phyloP scores from a whole-genome alignment of 2,797 vertebrate genomes.

The Labeo calbasu region DNA sequence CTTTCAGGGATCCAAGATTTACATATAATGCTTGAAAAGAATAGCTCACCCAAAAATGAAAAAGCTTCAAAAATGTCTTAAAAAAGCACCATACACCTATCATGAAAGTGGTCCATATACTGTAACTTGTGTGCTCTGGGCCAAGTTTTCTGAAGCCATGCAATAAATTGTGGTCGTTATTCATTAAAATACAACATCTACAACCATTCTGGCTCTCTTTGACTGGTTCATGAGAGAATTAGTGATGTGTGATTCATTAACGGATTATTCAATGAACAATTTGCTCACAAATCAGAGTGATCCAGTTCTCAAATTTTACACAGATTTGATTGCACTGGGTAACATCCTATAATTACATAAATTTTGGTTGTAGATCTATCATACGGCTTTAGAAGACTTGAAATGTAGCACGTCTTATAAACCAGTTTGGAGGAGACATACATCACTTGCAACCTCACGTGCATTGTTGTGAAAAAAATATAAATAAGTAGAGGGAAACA shows the following conservation, averaged over 20 bases:
- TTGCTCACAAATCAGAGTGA: not conserved
- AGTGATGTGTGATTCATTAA: not conserved
- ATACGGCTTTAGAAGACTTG: not conserved
- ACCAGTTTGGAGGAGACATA: too few relatives aligned
- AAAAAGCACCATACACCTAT: not conserved
- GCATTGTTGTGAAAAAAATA: too few relatives aligned
- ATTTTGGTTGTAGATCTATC: not conserved
- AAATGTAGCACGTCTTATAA: not conserved
- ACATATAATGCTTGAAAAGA: slow-evolving; percentile 9
- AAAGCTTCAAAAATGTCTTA: not conserved
- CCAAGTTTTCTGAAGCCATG: not conserved
- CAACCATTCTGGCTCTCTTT: not conserved
- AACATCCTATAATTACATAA: not conserved
- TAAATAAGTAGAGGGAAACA: too few relatives aligned
- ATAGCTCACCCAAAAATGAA: not conserved
- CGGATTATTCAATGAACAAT: not conserved
- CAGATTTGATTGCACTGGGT: too few relatives aligned
- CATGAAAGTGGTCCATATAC: not conserved
- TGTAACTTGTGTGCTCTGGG: not conserved
- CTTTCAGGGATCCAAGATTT: not conserved
- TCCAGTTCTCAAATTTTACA: not conserved
- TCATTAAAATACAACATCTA: not conserved
- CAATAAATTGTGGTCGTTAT: not conserved
- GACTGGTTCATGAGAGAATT: not conserved
- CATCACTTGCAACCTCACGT: too few relatives aligned